Evolutionary conservation across 2,113 vertebrate species (phyloP).

Genomic region (Cyphomyrus discorhynchus): DNA sequence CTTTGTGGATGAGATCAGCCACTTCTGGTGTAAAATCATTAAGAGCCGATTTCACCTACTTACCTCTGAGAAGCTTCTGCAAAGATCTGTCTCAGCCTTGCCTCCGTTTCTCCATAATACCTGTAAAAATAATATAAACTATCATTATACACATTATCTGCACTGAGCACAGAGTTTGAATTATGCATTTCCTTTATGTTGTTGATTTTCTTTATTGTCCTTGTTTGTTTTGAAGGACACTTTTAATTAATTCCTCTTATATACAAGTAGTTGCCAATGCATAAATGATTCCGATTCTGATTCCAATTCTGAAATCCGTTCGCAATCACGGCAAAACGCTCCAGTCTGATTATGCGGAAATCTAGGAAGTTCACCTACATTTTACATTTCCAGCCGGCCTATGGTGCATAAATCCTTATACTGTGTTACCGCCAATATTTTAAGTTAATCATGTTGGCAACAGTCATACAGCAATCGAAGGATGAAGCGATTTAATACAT

Average conservation of each 20-base stretch:
- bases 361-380: background rate
- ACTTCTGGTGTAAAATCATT: background rate
- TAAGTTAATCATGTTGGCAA: background rate
- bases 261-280: background rate
- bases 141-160: background rate
- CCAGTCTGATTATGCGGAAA: background rate
- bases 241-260: background rate
- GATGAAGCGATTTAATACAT: background rate
- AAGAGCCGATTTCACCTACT: background rate
- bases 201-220: background rate
- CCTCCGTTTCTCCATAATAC: constrained; percentile 92
- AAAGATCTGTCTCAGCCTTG: constrained; percentile 82
- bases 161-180: background rate
- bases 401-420: background rate
- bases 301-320: background rate
- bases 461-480: background rate
- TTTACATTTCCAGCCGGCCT: background rate
- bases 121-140: constrained; percentile 47
- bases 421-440: background rate
- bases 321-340: background rate
- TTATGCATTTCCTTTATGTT: background rate
- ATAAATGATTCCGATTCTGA: background rate
- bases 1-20: background rate
- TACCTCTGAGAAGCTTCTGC: constrained; percentile 80
- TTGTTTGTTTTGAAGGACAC: background rate